Evolutionary conservation across 2,797 vertebrate species (phyloP).

Genomic region (Silurus lanzhouensis): DNA sequence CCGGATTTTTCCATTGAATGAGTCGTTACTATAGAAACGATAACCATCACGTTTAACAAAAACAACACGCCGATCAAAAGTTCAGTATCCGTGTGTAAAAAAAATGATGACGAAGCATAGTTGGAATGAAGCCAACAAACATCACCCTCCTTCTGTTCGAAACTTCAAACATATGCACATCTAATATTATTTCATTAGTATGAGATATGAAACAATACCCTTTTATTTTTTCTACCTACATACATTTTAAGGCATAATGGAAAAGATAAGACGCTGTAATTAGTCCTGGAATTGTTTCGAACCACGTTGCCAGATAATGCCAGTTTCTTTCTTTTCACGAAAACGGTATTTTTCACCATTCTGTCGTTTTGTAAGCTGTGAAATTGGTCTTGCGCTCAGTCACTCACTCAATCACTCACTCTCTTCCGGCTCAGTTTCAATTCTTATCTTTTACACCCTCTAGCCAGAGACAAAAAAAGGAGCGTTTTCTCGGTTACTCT

Average conservation of each 20-base stretch:
- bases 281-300: background rate
- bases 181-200: background rate
- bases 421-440: constrained; percentile 43
- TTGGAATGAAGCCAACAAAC: background rate
- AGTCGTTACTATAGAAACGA: background rate
- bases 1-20: background rate
- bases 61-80: background rate
- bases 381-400: background rate
- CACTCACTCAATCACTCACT: constrained; percentile 10
- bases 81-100: background rate
- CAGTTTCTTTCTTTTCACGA: background rate
- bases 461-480: background rate
- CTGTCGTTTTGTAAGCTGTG: background rate
- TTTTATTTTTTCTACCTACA: too few species aligned
- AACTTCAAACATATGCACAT: background rate
- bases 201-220: background rate
- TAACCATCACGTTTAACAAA: too few species aligned
- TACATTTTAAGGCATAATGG: too few species aligned
- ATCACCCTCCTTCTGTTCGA: background rate
- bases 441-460: constrained; percentile 32
- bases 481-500: constrained; percentile 48
- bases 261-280: background rate
- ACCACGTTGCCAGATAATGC: background rate
- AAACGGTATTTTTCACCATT: background rate
- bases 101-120: background rate